phyloP scores from a whole-genome alignment of 2,888 invertebrate species.

The Brachyptera risi region DNA sequence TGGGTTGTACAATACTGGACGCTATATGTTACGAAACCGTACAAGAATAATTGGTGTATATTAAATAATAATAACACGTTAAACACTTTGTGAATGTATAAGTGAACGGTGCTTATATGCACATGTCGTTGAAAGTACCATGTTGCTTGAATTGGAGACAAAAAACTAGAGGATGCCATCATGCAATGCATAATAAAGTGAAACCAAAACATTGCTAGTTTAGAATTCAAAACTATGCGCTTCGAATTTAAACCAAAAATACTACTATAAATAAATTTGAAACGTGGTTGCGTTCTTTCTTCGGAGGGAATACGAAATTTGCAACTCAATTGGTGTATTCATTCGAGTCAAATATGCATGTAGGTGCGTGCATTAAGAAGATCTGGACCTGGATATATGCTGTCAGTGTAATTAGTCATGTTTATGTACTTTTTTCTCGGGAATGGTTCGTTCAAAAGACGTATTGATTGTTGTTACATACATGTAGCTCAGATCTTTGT shows the following conservation, averaged over 20 bases:
- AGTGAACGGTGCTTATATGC: slow-evolving; percentile 2
- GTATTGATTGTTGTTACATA: no score
- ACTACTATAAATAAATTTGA: slow-evolving; percentile 9
- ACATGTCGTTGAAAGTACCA: slow-evolving; percentile 6
- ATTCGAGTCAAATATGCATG: no score
- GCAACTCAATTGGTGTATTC: no score
- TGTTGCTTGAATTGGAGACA: slow-evolving; percentile 12
- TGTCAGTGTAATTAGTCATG: no score
- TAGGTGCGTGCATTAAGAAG: no score
- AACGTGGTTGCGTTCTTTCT: background rate
- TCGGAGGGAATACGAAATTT: slow-evolving; percentile 8
- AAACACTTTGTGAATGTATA: slow-evolving; percentile 18
- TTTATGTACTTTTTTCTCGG: no score
- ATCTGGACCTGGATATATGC: no score
- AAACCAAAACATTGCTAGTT: background rate
- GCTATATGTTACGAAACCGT: slow-evolving; percentile 3
- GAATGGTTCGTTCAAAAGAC: no score
- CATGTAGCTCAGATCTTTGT: no score
- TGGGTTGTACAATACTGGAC: slow-evolving; percentile 16
- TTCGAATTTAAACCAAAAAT: slow-evolving; percentile 6
- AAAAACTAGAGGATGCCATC: background rate
- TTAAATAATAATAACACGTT: slow-evolving; percentile 11
- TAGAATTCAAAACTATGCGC: slow-evolving; percentile 8
- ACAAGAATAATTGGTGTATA: slow-evolving; percentile 1
- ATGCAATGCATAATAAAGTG: slow-evolving; percentile 18